These are phyloP conservation scores for Ceyx erithaca DNA, from an alignment of 2,797 vertebrate species.

Conservation along the genomic window DNA sequence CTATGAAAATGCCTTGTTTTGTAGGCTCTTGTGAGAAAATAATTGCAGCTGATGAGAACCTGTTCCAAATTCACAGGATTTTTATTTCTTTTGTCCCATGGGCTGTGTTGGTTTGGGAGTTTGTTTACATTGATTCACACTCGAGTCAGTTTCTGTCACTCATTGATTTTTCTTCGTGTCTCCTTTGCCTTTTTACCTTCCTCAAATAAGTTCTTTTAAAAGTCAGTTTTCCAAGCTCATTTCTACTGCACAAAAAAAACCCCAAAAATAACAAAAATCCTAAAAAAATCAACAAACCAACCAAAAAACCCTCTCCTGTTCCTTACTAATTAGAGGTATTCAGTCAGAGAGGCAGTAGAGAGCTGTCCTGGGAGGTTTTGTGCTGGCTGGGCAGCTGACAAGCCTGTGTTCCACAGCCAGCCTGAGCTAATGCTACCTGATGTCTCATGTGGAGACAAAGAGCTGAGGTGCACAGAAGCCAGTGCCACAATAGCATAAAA, in stretches of 20 bases:
- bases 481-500: background rate
- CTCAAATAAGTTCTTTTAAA: background rate
- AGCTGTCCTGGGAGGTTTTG: background rate
- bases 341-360: background rate
- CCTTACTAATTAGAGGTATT: background rate
- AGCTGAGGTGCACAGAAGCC: background rate
- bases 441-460: background rate
- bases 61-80: background rate
- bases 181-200: background rate
- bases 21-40: background rate
- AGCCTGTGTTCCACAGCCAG: background rate
- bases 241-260: background rate
- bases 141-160: background rate
- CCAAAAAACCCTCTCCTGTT: background rate
- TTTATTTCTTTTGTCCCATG: background rate
- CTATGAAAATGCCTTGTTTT: background rate
- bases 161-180: background rate
- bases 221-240: background rate
- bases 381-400: background rate
- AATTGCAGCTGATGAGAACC: background rate
- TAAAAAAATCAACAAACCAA: background rate
- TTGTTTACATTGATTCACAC: conserved; percentile 1
- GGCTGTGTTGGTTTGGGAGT: background rate
- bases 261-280: background rate
- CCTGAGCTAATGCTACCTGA: background rate